phyloP scores from a whole-genome alignment of 2,797 vertebrate species.

The Choloepus didactylus region DNA sequence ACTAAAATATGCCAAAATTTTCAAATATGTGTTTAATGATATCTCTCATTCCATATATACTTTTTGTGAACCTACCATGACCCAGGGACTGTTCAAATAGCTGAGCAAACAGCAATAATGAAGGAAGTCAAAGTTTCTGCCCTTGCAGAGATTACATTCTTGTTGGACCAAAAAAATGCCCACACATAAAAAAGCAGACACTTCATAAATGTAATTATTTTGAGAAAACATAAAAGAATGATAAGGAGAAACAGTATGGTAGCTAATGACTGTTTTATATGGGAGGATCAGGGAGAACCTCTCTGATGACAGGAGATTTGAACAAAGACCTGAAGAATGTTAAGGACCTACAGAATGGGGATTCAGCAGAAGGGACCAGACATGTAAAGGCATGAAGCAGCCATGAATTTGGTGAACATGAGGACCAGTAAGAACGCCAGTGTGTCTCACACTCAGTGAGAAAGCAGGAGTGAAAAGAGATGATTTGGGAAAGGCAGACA shows the following conservation, averaged over 20 bases:
- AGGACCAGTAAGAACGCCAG: not conserved
- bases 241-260: not conserved
- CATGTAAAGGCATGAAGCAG: not conserved
- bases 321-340: constrained; percentile 2
- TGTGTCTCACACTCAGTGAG: not conserved
- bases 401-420: not conserved
- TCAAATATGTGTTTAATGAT: not conserved
- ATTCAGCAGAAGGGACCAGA: not conserved
- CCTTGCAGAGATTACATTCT: not conserved
- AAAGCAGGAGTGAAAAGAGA: not conserved
- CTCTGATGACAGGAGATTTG: not conserved
- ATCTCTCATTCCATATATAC: not conserved
- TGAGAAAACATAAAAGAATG: not conserved
- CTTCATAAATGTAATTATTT: not conserved
- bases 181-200: not conserved
- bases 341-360: not conserved
- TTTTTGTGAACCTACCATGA: not conserved
- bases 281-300: not conserved
- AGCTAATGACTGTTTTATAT: not conserved
- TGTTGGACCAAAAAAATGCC: not conserved
- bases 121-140: not conserved
- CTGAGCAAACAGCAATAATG: not conserved
- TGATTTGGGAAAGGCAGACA: not conserved
- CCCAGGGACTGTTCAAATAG: not conserved
- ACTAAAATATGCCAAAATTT: not conserved